Conservation (phyloP, 2,888 invertebrate genomes). For the Pycnomerus fuliginosus region DNA sequence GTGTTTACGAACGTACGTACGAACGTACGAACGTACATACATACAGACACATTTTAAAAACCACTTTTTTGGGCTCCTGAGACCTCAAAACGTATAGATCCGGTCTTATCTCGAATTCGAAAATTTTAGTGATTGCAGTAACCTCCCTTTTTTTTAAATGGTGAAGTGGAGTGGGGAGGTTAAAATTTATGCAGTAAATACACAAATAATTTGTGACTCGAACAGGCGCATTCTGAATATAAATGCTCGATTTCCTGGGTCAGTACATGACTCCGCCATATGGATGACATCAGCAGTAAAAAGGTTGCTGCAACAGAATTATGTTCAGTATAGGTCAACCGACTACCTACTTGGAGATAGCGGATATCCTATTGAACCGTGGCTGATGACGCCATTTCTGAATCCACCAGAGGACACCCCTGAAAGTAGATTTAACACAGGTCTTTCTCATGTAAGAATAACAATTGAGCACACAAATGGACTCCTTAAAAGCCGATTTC, state of each 20-base stretch:
- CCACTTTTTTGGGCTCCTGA: too few relatives aligned
- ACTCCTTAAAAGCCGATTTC: constrained; percentile 11
- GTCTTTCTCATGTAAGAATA: background rate
- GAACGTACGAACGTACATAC: too few relatives aligned
- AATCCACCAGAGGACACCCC: background rate
- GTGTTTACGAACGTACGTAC: too few relatives aligned
- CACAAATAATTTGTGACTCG: constrained; percentile 5
- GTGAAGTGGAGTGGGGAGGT: too few relatives aligned
- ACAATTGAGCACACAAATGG: constrained; percentile 10
- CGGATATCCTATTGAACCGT: constrained; percentile 4
- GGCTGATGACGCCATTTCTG: constrained; percentile 2
- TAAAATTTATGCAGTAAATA: constrained; percentile 14
- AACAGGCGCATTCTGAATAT: constrained; percentile 3
- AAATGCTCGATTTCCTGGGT: constrained; percentile 6
- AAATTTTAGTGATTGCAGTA: too few relatives aligned
- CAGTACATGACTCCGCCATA: constrained; percentile 1
- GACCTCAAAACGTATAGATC: too few relatives aligned
- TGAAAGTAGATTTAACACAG: background rate
- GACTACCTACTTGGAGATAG: constrained; percentile 4
- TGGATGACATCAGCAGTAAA: constrained; percentile 1
- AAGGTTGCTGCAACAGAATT: background rate
- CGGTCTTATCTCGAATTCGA: too few relatives aligned
- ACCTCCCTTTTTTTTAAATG: too few relatives aligned
- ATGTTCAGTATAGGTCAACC: background rate
- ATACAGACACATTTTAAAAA: too few relatives aligned